phyloP scores from a whole-genome alignment of 2,888 invertebrate species.

The Diadegma fenestrale region DNA sequence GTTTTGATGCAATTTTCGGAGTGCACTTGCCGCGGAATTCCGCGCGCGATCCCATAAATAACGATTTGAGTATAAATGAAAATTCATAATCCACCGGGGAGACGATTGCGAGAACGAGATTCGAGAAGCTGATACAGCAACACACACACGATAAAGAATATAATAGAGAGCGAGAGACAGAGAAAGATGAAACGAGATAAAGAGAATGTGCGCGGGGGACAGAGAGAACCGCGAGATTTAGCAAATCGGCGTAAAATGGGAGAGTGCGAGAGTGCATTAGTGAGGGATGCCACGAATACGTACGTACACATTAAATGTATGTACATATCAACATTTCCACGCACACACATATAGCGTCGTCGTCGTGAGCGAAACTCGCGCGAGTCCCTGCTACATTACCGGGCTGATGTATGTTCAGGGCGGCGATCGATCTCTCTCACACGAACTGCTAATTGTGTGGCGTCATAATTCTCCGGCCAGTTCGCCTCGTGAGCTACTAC shows the following conservation, averaged over 20 bases:
- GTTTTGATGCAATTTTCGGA: conserved; percentile 44
- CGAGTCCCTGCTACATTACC: conserved; percentile 78
- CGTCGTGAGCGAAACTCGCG: conserved; percentile 79
- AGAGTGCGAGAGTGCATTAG: conserved; percentile 66
- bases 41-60: conserved; percentile 35
- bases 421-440: conserved; percentile 85
- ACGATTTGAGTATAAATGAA: conserved; percentile 72
- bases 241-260: conserved; percentile 67
- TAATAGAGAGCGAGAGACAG: conserved; percentile 22
- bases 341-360: conserved; percentile 29
- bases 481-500: conserved; percentile 61
- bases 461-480: conserved; percentile 83
- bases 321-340: conserved; percentile 45
- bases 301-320: conserved; percentile 16
- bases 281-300: conserved; percentile 54
- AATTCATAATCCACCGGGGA: conserved; percentile 73
- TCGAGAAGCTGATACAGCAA: background rate
- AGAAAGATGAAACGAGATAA: conserved; percentile 14
- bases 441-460: conserved; percentile 85
- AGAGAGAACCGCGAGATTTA: conserved; percentile 51
- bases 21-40: background rate
- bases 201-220: conserved; percentile 9
- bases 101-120: conserved; percentile 69
- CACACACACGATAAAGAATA: conserved; percentile 71
- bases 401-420: conserved; percentile 84